Conservation (phyloP, 1,140 invertebrate genomes). For the Anastrepha ludens region DNA sequence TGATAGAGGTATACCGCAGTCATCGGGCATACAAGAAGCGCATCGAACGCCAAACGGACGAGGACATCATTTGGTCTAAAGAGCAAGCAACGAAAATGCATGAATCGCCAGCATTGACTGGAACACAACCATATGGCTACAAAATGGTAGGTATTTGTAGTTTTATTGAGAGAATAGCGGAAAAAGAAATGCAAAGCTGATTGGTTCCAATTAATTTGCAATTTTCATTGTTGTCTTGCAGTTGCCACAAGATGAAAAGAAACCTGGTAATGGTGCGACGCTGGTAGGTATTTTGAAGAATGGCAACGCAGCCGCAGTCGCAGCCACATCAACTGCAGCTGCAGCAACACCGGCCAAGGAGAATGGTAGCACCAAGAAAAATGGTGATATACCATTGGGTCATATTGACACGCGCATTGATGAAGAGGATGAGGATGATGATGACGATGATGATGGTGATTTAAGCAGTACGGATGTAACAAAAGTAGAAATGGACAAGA, state of each 20-base stretch:
- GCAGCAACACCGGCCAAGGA: slow-evolving; percentile 20
- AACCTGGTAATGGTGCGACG: slow-evolving; percentile 67
- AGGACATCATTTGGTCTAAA: slow-evolving; percentile 80
- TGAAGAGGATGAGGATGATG: slow-evolving; percentile 64
- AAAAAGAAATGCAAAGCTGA: background rate
- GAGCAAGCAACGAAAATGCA: slow-evolving; percentile 80
- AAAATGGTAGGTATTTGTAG: slow-evolving; percentile 69
- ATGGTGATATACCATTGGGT: slow-evolving; percentile 64
- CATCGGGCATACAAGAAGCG: slow-evolving; percentile 80
- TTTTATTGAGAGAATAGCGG: background rate
- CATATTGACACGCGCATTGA: slow-evolving; percentile 63
- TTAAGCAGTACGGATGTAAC: background rate
- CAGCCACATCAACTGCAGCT: background rate
- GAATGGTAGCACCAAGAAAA: slow-evolving; percentile 61
- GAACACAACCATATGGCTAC: slow-evolving; percentile 67
- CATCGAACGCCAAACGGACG: slow-evolving; percentile 81
- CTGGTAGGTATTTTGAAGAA: slow-evolving; percentile 73
- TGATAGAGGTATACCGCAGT: slow-evolving; percentile 80
- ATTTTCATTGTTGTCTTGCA: slow-evolving; percentile 56
- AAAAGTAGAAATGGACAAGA: background rate
- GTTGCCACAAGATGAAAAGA: slow-evolving; percentile 73
- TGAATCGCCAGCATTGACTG: slow-evolving; percentile 75
- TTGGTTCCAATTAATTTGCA: slow-evolving; percentile 55
- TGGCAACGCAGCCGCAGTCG: slow-evolving; percentile 64
- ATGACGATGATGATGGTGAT: slow-evolving; percentile 46